These are phyloP conservation scores for Dasyornis broadbenti DNA, from an alignment of 2,113 vertebrate genomes.

Conservation along the genomic window DNA sequence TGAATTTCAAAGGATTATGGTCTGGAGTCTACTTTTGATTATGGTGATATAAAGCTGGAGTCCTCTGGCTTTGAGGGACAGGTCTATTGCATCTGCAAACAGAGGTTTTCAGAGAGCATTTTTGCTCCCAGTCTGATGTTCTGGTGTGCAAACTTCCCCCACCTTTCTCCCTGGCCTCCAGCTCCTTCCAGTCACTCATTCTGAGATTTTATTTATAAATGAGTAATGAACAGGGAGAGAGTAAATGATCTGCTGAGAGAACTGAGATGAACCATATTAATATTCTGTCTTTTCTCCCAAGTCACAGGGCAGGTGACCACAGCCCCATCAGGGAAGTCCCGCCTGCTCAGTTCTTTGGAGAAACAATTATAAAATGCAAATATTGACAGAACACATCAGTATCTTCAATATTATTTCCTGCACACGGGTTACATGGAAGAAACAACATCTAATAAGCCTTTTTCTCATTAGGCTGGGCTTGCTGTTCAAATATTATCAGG, in stretches of 20 bases:
- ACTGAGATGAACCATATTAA: not conserved
- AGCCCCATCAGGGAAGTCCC: not conserved
- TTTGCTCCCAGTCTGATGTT: not conserved
- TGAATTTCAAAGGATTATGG: not conserved
- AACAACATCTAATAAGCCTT: conserved; percentile 23
- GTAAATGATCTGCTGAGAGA: not conserved
- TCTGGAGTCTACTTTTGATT: not conserved
- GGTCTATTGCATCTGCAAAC: conserved; percentile 1
- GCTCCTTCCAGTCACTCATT: not conserved
- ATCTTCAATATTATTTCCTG: conserved; percentile 27
- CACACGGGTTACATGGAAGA: not conserved
- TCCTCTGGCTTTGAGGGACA: conserved; percentile 4
- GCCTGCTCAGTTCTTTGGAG: not conserved
- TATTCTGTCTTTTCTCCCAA: not conserved
- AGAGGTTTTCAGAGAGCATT: not conserved
- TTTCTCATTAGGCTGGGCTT: not conserved
- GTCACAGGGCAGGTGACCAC: not conserved
- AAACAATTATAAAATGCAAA: conserved; percentile 67
- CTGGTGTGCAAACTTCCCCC: not conserved
- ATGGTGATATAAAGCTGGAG: not conserved
- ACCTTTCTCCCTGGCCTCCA: not conserved
- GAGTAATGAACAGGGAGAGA: not conserved
- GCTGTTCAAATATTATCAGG: not conserved
- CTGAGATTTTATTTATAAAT: conserved; percentile 17
- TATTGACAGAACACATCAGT: conserved; percentile 20